Percentiles rank a stretch among this genome's conserved stretches.
phyloP scores from a whole-genome alignment of 2,113 vertebrate species.

The Ardeotis arabs region DNA sequence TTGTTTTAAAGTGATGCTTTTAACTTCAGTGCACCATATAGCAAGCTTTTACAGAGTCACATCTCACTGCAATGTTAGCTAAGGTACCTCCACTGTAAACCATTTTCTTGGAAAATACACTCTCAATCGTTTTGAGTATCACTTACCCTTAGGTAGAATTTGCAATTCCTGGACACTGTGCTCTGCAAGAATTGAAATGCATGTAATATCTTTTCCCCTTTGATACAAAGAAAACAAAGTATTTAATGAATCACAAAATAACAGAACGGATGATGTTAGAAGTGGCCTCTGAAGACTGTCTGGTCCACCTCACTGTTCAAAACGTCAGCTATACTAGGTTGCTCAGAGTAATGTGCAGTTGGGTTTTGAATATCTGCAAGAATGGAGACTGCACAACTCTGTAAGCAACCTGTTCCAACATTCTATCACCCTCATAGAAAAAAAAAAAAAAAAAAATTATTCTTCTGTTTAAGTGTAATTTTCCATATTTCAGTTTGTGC shows the following conservation, averaged over 20 bases:
- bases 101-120: background rate
- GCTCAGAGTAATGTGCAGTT: background rate
- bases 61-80: background rate
- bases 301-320: background rate
- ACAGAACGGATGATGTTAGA: background rate
- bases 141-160: background rate
- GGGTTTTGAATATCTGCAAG: background rate
- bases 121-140: background rate
- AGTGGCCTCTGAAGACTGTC: background rate
- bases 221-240: background rate
- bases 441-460: background rate
- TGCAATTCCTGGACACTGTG: background rate
- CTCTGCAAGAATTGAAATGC: background rate
- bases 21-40: background rate
- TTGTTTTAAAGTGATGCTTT: background rate
- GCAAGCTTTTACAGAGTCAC: background rate
- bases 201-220: background rate
- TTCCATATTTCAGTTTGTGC: background rate
- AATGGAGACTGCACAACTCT: background rate
- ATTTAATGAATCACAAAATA: background rate
- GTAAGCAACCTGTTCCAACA: background rate
- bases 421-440: fast-evolving
- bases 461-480: background rate
- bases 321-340: background rate
- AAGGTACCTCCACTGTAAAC: background rate